phyloP scores from a whole-genome alignment of 2,797 vertebrate genomes.

The Acestrorhynchus altus region DNA sequence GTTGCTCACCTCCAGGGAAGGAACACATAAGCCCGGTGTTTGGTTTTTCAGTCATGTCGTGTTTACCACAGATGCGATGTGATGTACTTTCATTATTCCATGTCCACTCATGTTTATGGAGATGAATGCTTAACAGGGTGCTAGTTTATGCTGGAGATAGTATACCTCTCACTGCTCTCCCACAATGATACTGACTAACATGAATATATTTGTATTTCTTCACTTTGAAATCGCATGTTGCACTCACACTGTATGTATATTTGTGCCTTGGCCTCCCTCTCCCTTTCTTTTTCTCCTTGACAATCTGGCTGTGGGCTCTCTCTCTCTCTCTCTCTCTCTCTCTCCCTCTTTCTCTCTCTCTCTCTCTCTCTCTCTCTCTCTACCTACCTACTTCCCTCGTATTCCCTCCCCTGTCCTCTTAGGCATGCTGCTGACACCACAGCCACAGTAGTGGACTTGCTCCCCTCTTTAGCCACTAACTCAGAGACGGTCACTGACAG shows the following conservation, averaged over 20 bases:
- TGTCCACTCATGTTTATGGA: slow-evolving; percentile 19
- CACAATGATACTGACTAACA: slow-evolving; percentile 64
- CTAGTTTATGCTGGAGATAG: slow-evolving; percentile 11
- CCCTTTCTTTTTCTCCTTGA: slow-evolving; percentile 44
- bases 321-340: slow-evolving; percentile 34
- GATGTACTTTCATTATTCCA: slow-evolving; percentile 13
- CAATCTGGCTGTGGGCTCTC: background rate
- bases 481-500: slow-evolving; percentile 90
- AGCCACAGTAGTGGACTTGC: slow-evolving; percentile 88
- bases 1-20: background rate
- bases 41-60: slow-evolving; percentile 37
- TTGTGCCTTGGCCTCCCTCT: slow-evolving; percentile 46
- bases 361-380: background rate
- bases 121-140: slow-evolving; percentile 20
- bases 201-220: slow-evolving; percentile 40
- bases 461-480: slow-evolving; percentile 92
- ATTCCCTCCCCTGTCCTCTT: slow-evolving; percentile 62
- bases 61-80: slow-evolving; percentile 21
- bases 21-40: slow-evolving; percentile 20
- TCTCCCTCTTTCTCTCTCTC: slow-evolving; percentile 32
- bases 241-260: slow-evolving; percentile 56
- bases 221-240: slow-evolving; percentile 59
- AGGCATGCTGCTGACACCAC: slow-evolving; percentile 90
- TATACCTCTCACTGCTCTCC: slow-evolving; percentile 36
- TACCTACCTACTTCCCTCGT: slow-evolving; percentile 18